Evolutionary conservation across 2,888 invertebrate species (phyloP), one percentile per base, ranked within the genome.

Genomic region (Cephus runcator): DNA sequence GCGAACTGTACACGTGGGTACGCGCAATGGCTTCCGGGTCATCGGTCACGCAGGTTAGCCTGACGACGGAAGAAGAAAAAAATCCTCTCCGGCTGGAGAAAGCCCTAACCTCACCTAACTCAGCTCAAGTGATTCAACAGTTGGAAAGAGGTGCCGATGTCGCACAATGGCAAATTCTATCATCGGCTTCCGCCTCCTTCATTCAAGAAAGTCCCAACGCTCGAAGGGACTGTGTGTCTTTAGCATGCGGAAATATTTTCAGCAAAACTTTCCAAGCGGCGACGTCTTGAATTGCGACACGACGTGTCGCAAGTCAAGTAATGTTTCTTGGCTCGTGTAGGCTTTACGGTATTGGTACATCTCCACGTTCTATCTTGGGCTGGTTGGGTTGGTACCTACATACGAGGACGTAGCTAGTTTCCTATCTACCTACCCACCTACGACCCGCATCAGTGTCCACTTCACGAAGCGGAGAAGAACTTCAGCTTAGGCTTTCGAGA

Each of bases 21-120:
- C 23, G 68, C 40, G 69, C 33, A 77, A 69, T 75, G 80, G 78
- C 84, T 84, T 84, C 83, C 84, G 83, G 84, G 84, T 84, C 84
- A 81, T 80, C 84, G 83, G 83, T 83, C 81, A 81, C 75, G 78
- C 69, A 74, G 80, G 71, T 71, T 71, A 71, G 31, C 77, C n/a
- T 23, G 23, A 35, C 34, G 74, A 12, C 6, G 12, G 74, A 23
- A 69, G 23, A 4, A 73, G 1, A 73, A 73, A 56, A 78, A 79
- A 56, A 79, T 9, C 23, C 56, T 23, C 56, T 56, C 2, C 6
- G 78, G 56, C 76, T 77, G 81, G 74, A 80, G 79, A 83, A 79
- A 56, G 23, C 56, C 56, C 2, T 56, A 56, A 23, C 23, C 23
- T 56, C 23, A 56, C 9, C 56, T 23, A 56, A 56, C 56, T 23